These are phyloP conservation scores for Drosophila merina DNA, from an alignment of 2,888 invertebrate genomes.

Conservation along the genomic window DNA sequence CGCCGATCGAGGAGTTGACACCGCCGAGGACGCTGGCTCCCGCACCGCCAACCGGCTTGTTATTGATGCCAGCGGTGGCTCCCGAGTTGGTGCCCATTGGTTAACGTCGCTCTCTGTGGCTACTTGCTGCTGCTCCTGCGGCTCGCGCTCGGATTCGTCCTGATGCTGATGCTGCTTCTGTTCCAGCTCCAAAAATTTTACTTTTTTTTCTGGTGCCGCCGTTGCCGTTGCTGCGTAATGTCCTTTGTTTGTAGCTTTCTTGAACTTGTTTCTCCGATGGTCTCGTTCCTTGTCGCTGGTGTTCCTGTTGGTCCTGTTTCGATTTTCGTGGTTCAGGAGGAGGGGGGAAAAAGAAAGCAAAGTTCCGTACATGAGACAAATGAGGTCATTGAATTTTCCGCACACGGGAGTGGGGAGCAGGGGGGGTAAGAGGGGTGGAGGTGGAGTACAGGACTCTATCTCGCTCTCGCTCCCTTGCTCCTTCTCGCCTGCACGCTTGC, in stretches of 20 bases:
- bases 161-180: constrained; percentile 32
- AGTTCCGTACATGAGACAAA: constrained; percentile 71
- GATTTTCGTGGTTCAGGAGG: constrained; percentile 6
- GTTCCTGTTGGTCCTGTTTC: constrained; percentile 30
- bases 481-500: constrained; percentile 30
- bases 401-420: constrained; percentile 43
- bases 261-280: constrained; percentile 13
- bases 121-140: constrained; percentile 43
- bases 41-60: constrained; percentile 81
- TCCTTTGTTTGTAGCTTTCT: constrained; percentile 32
- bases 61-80: constrained; percentile 84
- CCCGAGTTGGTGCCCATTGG: constrained; percentile 85
- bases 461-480: constrained; percentile 12
- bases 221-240: constrained; percentile 23
- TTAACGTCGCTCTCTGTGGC: constrained; percentile 52
- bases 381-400: constrained; percentile 78
- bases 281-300: constrained; percentile 31
- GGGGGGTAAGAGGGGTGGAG: constrained; percentile 7
- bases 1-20: constrained; percentile 67
- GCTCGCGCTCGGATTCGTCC: constrained; percentile 29
- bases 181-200: constrained; percentile 25
- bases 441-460: constrained; percentile 32
- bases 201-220: constrained; percentile 31
- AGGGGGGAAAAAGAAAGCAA: constrained; percentile 36
- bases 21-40: constrained; percentile 70